Conservation (phyloP, 2,113 vertebrate genomes). For the Herpetotheres cachinnans region DNA sequence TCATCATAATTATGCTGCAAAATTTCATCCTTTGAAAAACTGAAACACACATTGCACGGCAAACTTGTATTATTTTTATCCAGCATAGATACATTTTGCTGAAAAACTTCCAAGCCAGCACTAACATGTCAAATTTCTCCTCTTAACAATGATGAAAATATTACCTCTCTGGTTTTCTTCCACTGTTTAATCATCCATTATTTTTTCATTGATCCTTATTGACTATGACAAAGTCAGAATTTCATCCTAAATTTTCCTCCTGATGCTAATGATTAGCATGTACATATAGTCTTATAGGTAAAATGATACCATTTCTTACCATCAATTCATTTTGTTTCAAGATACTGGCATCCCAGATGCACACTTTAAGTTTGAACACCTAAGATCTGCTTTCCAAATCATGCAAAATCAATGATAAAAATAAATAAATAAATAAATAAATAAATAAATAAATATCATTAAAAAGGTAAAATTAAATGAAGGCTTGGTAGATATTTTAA, state of each 20-base stretch:
- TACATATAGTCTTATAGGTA: background rate
- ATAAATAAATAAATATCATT: background rate
- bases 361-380: background rate
- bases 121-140: background rate
- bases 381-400: background rate
- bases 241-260: background rate
- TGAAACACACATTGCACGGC: background rate
- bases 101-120: background rate
- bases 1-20: background rate
- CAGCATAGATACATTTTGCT: background rate
- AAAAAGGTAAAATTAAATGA: background rate
- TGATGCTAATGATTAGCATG: background rate
- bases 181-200: background rate
- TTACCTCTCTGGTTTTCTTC: background rate
- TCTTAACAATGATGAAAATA: background rate
- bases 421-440: background rate
- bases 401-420: background rate
- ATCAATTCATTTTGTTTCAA: background rate
- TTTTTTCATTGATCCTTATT: background rate
- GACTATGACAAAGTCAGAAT: background rate
- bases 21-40: background rate
- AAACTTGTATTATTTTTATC: background rate
- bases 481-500: background rate
- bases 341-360: background rate
- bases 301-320: background rate